Evolutionary conservation across 2,888 invertebrate species (phyloP).

Genomic region (Tetragonisca angustula): DNA sequence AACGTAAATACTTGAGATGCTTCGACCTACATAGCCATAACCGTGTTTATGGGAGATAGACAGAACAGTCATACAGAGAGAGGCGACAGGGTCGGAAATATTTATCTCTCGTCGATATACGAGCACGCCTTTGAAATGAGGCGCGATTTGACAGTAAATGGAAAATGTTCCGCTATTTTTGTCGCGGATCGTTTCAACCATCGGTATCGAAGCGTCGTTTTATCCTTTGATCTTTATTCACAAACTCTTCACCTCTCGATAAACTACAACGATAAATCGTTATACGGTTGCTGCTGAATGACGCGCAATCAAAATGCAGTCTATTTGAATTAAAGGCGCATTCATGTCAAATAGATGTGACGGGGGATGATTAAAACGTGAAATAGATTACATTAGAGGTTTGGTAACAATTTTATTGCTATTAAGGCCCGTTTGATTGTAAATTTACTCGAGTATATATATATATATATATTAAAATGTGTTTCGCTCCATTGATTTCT

Average conservation of each 20-base stretch:
- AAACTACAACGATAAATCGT: background rate
- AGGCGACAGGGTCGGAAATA: constrained; percentile 16
- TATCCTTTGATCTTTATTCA: constrained; percentile 7
- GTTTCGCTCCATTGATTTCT: background rate
- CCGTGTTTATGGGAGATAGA: constrained; percentile 23
- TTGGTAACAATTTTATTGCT: background rate
- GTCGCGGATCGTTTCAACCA: background rate
- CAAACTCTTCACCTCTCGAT: background rate
- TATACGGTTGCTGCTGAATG: background rate
- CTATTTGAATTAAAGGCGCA: background rate
- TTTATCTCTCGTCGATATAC: constrained; percentile 14
- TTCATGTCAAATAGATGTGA: too few species aligned
- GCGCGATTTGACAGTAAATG: constrained; percentile 10
- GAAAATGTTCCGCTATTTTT: constrained; percentile 8
- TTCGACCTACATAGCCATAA: constrained; percentile 27
- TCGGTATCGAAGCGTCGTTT: background rate
- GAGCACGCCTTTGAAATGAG: background rate
- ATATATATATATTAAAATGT: background rate
- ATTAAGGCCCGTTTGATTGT: too few species aligned
- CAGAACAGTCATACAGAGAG: constrained; percentile 14
- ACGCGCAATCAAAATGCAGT: background rate
- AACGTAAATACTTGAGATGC: constrained; percentile 47
- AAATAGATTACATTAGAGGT: background rate
- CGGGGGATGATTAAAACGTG: background rate
- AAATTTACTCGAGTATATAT: too few species aligned